Base-by-base conservation (phyloP, 1,140 invertebrate genomes). In the Neotoxoptera formosana region DNA sequence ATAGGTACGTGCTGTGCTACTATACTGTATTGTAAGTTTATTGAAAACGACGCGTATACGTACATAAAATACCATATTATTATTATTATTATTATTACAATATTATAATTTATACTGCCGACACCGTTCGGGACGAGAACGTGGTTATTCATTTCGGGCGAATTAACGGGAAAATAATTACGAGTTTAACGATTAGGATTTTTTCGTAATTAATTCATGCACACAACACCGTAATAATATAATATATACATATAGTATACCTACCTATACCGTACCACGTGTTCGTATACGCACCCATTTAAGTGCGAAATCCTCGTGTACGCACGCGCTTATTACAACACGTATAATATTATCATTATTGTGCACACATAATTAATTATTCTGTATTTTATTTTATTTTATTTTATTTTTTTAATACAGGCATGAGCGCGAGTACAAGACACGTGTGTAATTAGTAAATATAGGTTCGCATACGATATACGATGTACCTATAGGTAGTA, bases 121-220 rank as follows among this genome's bases (percentile, higher is more conserved):
- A 60, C 60, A 67, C 60, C 60, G 11, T 60, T 60, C 56, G 25
- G 9, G 25, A n/a, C n/a, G n/a, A 60, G 25, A 60, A 30, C 56
- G 25, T 67, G n/a, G n/a, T n/a, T n/a, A n/a, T 60, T 60, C 56
- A 60, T 60, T 60, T 67, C 60, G 25, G 25, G 30, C 56, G 30
- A 67, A n/a, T 67, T 67, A 67, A 67, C 60, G 60, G 60, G 60
- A 67, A 67, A 67, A 67, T 67, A 67, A 67, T 67, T 67, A 67
- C 11, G 11, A 67, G 60, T 67, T 14, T n/a, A n/a, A 67, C 30
- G 60, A 67, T 67, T 67, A 30, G 30, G 60, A 14, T 67, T 67
- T 67, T 60, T 51, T 56, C 56, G 30, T n/a, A n/a, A 67, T 67
- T 67, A 67, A 67, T 67, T 67, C 60, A 67, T 67, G 30, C 60